Percentiles rank a stretch among this genome's conserved stretches.
Conservation (phyloP, 2,797 vertebrate species). For the Taenioides sp. region DNA sequence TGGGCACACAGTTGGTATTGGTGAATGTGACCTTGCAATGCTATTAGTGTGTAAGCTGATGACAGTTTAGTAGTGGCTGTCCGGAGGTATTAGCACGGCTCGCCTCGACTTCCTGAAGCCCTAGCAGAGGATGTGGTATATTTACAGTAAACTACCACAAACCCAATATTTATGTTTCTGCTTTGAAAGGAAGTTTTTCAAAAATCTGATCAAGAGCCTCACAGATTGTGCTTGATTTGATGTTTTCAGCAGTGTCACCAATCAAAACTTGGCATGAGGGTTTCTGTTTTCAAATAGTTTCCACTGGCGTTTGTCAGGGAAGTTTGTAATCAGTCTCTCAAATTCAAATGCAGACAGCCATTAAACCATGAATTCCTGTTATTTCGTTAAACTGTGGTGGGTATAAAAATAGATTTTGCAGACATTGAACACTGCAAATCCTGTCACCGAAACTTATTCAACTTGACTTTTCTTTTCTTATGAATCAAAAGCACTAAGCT, state of each 20-base stretch:
- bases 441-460: background rate
- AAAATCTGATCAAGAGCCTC: constrained; percentile 30
- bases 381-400: constrained; percentile 2
- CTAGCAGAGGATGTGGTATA: constrained; percentile 47
- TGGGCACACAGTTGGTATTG: constrained; percentile 10
- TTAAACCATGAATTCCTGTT: constrained; percentile 8
- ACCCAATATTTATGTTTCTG: constrained; percentile 60
- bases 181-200: constrained; percentile 34
- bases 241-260: constrained; percentile 23
- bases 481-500: constrained; percentile 8
- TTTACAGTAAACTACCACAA: constrained; percentile 45
- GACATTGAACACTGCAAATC: background rate
- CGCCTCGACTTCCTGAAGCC: constrained; percentile 33
- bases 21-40: constrained; percentile 44
- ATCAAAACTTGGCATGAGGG: constrained; percentile 22
- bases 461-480: background rate
- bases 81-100: constrained; percentile 40
- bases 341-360: constrained; percentile 14
- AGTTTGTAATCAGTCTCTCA: constrained; percentile 11
- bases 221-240: constrained; percentile 19
- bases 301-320: constrained; percentile 19
- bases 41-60: constrained; percentile 45
- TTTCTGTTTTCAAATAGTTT: constrained; percentile 21
- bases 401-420: constrained; percentile 3
- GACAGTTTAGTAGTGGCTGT: constrained; percentile 66